Evolutionary conservation across 2,888 invertebrate species (phyloP).

Genomic region (Cheilosia variabilis): DNA sequence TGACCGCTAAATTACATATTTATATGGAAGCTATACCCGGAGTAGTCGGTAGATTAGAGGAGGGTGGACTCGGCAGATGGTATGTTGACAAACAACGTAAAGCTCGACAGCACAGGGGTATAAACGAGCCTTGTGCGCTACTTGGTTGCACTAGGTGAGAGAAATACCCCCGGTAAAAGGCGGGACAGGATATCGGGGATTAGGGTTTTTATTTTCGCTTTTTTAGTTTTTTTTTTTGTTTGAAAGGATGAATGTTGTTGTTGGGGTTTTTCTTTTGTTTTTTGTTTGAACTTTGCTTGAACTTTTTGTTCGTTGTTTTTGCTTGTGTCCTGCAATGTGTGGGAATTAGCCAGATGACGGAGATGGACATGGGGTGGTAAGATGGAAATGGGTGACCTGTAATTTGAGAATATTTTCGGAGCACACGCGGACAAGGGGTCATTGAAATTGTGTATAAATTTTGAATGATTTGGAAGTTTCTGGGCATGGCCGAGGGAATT

Average conservation of each 20-base stretch:
- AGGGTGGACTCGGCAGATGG: conserved; percentile 15
- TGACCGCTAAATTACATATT: conserved; percentile 43
- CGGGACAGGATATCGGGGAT: conserved; percentile 21
- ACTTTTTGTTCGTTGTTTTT: neutral
- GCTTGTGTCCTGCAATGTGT: conserved; percentile 21
- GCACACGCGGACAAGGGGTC: neutral
- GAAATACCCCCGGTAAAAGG: conserved; percentile 4
- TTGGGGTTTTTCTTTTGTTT: neutral
- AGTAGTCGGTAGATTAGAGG: neutral
- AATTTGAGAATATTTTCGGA: neutral
- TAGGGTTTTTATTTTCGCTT: neutral
- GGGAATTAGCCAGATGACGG: conserved; percentile 40
- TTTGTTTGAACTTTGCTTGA: neutral
- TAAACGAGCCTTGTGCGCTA: conserved; percentile 43
- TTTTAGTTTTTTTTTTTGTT: too few relatives aligned
- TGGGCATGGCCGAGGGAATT: neutral
- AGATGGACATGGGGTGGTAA: too few relatives aligned
- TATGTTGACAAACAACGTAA: conserved; percentile 56
- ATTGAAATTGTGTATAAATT: neutral
- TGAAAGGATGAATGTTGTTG: neutral
- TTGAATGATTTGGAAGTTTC: neutral
- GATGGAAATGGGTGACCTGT: neutral
- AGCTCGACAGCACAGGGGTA: neutral
- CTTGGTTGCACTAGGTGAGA: conserved; percentile 30
- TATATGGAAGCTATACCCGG: conserved; percentile 7